Evolutionary conservation across 2,888 invertebrate genomes (phyloP).

Genomic region (Eumerus sabulonum): DNA sequence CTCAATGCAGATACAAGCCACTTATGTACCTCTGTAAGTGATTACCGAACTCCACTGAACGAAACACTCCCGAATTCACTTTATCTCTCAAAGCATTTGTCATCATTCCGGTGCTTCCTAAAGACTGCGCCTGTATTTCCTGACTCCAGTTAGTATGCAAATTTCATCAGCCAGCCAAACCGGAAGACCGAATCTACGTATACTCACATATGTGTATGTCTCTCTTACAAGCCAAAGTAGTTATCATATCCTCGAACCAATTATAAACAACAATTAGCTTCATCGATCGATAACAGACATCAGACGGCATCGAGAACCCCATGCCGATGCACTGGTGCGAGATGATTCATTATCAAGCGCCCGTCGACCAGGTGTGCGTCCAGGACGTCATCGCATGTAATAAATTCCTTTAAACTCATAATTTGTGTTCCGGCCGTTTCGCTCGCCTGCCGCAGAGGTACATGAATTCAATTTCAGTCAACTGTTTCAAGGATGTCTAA

Average conservation of each 20-base stretch:
- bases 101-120: slow-evolving; percentile 50
- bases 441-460: too few species aligned
- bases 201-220: too few species aligned
- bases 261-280: slow-evolving; percentile 68
- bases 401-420: slow-evolving; percentile 65
- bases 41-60: slow-evolving; percentile 20
- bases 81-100: slow-evolving; percentile 63
- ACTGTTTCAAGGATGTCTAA: slow-evolving; percentile 34
- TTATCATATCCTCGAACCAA: slow-evolving; percentile 66
- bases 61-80: slow-evolving; percentile 11
- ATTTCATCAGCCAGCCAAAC: slow-evolving; percentile 56
- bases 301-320: slow-evolving; percentile 21
- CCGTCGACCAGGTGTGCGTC: slow-evolving; percentile 45
- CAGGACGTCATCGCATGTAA: slow-evolving; percentile 46
- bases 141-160: slow-evolving; percentile 63
- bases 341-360: slow-evolving; percentile 43
- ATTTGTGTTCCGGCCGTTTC: slow-evolving; percentile 43
- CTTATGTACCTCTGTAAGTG: not conserved
- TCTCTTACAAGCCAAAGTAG: slow-evolving; percentile 6
- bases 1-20: slow-evolving; percentile 11
- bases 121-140: slow-evolving; percentile 44
- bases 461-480: slow-evolving; percentile 61
- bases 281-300: slow-evolving; percentile 66
- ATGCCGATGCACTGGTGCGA: slow-evolving; percentile 35
- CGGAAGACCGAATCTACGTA: slow-evolving; percentile 26